Base-by-base conservation (phyloP, 2,888 invertebrate genomes). In the Epinotia ramella region DNA sequence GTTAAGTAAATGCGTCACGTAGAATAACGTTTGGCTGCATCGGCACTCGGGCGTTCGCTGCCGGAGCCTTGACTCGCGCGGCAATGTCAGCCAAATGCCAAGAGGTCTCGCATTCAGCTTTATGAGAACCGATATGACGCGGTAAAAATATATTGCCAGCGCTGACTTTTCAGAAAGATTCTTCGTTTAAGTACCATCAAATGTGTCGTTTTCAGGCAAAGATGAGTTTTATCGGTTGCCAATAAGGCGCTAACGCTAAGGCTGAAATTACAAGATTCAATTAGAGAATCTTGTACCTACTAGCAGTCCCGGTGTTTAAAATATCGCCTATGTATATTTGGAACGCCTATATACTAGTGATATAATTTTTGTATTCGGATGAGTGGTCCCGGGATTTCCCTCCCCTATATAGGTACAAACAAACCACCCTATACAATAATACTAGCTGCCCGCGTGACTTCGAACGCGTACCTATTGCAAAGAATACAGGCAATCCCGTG, bases 81-180 rank as follows among this genome's bases (percentile, higher is more conserved):
- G 82, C 86, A 87, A 86, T 85, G 85, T 84, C 87, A 86, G 81
- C 80, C 78, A 82, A 84, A 86, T 86, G 82, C 81, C 83, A 80
- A 82, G 73, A 81, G 81, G 78, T 81, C 81, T 78, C 77, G 77
- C 77, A 77, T 80, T 77, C 78, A 74, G 69, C 73, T 77, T 73
- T 69, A 72, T 49, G 65, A 76, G 49, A 65, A 73, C 28, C 60
- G 66, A 67, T 67, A 67, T 56, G 67, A 73, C 73, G 59, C 68
- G 65, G 49, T 73, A 69, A 73, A 73, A 73, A 77, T 76, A 71
- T 57, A 67, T 28, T 75, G 66, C 56, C n/a, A 46, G 57, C 44
- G 44, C 60, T 44, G 28, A 57, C 40, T 59, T 18, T 63, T 68
- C 57, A 57, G 12, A 49, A 59, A 40, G 44, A 74, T 69, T n/a